phyloP scores from a whole-genome alignment of 2,888 invertebrate genomes.

The Poecilus cupreus region DNA sequence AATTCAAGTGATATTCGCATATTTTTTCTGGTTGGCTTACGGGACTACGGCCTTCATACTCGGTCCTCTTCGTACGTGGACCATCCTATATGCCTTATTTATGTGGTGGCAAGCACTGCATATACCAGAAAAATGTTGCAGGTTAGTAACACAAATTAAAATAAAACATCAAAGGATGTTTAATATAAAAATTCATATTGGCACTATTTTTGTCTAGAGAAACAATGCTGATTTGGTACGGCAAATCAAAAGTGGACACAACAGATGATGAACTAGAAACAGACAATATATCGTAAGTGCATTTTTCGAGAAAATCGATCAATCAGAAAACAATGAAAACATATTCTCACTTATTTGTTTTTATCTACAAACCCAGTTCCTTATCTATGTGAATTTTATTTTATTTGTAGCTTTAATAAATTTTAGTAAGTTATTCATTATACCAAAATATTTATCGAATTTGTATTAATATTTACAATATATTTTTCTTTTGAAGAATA shows the following conservation, averaged over 20 bases:
- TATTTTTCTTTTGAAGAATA: no score
- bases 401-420: background rate
- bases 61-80: conserved; percentile 89
- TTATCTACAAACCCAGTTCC: background rate
- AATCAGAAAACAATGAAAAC: background rate
- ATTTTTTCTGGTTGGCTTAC: conserved; percentile 88
- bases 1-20: conserved; percentile 79
- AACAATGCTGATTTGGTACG: conserved; percentile 62
- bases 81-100: conserved; percentile 79
- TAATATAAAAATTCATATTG: conserved; percentile 1
- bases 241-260: conserved; percentile 58
- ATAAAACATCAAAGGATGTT: background rate
- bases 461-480: background rate
- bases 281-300: conserved; percentile 25
- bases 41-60: conserved; percentile 85
- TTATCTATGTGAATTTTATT: conserved; percentile 24
- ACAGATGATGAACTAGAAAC: conserved; percentile 51
- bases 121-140: conserved; percentile 78
- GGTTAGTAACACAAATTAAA: conserved; percentile 73
- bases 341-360: background rate
- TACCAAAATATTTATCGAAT: background rate
- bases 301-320: background rate
- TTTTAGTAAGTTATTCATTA: background rate
- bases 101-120: conserved; percentile 80
- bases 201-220: conserved; percentile 61